A percentile compares a stretch with the other conserved stretches of the same genome.
Conservation (phyloP, 2,888 invertebrate species). For the Nymphalis c-album region DNA sequence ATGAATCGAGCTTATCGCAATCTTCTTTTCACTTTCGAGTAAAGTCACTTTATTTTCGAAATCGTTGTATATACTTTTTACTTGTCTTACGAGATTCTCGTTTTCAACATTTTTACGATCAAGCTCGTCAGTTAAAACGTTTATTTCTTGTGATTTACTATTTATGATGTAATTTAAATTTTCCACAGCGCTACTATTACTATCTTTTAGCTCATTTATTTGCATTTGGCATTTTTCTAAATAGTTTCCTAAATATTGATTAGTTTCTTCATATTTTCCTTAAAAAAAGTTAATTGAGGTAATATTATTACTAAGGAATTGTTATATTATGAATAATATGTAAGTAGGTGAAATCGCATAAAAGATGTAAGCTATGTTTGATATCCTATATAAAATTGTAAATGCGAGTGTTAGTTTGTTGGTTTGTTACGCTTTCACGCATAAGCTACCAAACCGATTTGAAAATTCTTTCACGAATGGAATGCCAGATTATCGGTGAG, state of each 20-base stretch:
- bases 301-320: no score
- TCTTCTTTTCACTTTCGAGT: conserved; percentile 56
- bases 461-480: no score
- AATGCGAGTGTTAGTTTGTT: no score
- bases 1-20: conserved; percentile 51
- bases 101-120: conserved; percentile 55
- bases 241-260: conserved; percentile 60
- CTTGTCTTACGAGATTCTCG: conserved; percentile 46
- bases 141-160: conserved; percentile 60
- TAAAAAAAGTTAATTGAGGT: conserved; percentile 27
- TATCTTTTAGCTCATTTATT: conserved; percentile 49
- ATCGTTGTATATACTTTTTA: conserved; percentile 49
- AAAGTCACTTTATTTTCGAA: conserved; percentile 48
- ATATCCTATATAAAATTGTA: no score
- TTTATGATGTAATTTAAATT: conserved; percentile 56
- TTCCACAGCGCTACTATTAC: conserved; percentile 54
- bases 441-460: no score
- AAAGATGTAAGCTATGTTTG: no score
- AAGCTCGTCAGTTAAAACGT: conserved; percentile 51
- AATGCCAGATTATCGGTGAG: no score
- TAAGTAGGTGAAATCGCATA: no score
- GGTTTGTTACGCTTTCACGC: no score
- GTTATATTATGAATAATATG: no score
- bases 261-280: conserved; percentile 61
- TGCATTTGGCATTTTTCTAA: conserved; percentile 51